Evolutionary conservation across 1,140 invertebrate species (phyloP), one percentile per base, ranked within the genome.

Genomic region (Apolygus lucorum): DNA sequence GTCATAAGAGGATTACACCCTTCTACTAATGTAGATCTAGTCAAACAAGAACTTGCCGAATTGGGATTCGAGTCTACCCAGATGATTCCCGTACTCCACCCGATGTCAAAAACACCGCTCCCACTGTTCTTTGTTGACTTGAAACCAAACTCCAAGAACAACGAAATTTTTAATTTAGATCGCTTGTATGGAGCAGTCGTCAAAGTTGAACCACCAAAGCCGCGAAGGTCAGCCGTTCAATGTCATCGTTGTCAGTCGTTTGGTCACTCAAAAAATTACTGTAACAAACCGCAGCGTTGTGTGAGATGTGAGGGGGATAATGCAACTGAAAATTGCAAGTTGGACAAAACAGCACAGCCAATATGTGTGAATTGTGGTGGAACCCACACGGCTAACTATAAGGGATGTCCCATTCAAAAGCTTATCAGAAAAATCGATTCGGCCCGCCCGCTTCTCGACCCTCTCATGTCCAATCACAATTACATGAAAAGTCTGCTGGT

Each of bases 261-360:
- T 68, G 79, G 79, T 1, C 78, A 81, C 64, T 76, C 76, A 2
- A 75, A 77, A 72, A 64, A 59, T 1, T 76, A 79, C 62, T 80
- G 76, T 67, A 71, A 52, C 4, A 75, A 73, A 63, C 22, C 52
- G 63, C 70, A 52, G 2, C 71, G 73, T 27, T 80, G 78, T 68
- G 77, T 80, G 0, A 78, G 78, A 74, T 80, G 78, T 73, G 77
- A 74, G 4, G 62, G 70, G 64, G 49, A 75, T 8, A 78, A 80
- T 63, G 17, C 64, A 21, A 75, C 76, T 11, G 69, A 76, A 76
- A 77, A 76, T 74, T 82, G 80, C 75, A 75, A 54, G 28, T 77
- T 78, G 74, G 25, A 54, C 11, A 73, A 71, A 73, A 42, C 76
- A 63, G 71, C 68, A 2, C 74, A 75, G 64, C 74, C 76, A 26